Evolutionary conservation across 2,888 invertebrate species (phyloP).

Genomic region (Andrena minutula): DNA sequence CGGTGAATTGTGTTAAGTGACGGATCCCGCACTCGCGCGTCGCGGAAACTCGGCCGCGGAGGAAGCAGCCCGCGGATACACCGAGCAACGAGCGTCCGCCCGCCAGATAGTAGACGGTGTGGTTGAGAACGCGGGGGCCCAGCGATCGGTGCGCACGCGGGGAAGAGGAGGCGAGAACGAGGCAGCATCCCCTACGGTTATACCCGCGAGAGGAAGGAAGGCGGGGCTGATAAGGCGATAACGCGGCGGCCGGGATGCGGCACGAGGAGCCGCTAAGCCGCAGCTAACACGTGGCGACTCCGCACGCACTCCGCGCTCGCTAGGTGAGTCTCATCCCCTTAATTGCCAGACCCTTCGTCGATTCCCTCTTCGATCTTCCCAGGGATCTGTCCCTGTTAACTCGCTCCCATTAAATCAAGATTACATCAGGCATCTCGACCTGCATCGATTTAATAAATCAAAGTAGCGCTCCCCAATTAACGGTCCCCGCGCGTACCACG

Average conservation of each 20-base stretch:
- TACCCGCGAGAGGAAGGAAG: constrained; percentile 37
- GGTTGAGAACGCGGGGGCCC: constrained; percentile 27
- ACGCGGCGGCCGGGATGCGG: constrained; percentile 83
- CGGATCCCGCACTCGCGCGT: constrained; percentile 34
- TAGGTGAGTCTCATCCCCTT: constrained; percentile 77
- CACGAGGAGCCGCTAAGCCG: constrained; percentile 81
- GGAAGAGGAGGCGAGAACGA: constrained; percentile 5
- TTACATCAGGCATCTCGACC: too few relatives aligned
- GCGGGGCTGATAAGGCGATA: constrained; percentile 67
- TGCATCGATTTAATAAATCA: too few relatives aligned
- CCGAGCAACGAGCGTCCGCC: not conserved
- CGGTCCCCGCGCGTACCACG: too few relatives aligned
- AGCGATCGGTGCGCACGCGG: constrained; percentile 23
- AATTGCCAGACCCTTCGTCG: constrained; percentile 10
- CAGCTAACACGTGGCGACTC: constrained; percentile 84
- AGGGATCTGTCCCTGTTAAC: too few relatives aligned
- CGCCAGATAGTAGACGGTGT: constrained; percentile 1
- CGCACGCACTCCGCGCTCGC: constrained; percentile 81
- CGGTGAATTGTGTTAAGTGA: constrained; percentile 74
- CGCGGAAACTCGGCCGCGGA: not conserved
- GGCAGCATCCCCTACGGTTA: constrained; percentile 7
- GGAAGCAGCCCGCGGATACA: constrained; percentile 17
- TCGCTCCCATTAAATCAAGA: too few relatives aligned
- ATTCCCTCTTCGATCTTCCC: not conserved
- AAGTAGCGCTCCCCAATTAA: too few relatives aligned